These are phyloP conservation scores for Enteromius treurensis DNA, from an alignment of 2,797 vertebrate species.

Conservation along the genomic window DNA sequence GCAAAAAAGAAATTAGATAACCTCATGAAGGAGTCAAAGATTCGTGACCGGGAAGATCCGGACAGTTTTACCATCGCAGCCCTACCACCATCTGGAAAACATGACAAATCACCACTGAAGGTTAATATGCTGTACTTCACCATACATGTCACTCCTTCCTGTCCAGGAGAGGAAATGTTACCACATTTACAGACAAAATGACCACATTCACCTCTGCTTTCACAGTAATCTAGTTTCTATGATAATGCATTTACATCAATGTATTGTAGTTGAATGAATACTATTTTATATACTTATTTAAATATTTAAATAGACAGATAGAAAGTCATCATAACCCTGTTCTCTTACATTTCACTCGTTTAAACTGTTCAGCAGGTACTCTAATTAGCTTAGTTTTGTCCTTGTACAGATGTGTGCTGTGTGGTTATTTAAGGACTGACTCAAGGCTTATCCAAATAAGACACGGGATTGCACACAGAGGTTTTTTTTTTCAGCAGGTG, in stretches of 20 bases:
- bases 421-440: conserved; percentile 16
- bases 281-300: background rate
- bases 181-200: background rate
- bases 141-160: background rate
- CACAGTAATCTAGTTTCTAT: background rate
- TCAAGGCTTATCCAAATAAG: background rate
- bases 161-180: background rate
- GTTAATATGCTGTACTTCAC: conserved; percentile 64
- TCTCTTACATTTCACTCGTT: background rate
- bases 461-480: background rate
- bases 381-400: background rate
- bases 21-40: conserved; percentile 96
- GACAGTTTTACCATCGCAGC: conserved; percentile 86
- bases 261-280: background rate
- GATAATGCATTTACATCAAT: background rate
- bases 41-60: conserved; percentile 90
- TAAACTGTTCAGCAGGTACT: background rate
- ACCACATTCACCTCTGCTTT: background rate
- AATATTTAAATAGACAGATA: background rate
- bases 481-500: background rate
- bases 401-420: background rate
- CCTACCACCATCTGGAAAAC: conserved; percentile 78
- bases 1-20: conserved; percentile 95
- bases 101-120: conserved; percentile 76
- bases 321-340: background rate